phyloP scores from a whole-genome alignment of 2,888 invertebrate genomes.

The Coecobrya sp. region DNA sequence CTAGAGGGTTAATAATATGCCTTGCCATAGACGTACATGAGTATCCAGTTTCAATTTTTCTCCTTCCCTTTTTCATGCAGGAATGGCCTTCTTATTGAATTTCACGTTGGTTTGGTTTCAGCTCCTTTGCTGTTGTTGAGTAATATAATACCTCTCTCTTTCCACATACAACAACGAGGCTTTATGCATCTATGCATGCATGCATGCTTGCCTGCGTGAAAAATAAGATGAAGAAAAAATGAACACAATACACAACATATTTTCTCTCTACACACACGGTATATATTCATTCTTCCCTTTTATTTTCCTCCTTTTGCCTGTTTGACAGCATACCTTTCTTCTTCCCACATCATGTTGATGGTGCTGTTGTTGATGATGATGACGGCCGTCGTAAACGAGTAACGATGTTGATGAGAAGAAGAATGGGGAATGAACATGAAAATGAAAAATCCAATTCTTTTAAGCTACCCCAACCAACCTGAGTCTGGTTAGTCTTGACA shows the following conservation, averaged over 20 bases:
- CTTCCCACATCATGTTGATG: background rate
- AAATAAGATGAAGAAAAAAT: background rate
- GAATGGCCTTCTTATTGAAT: constrained; percentile 64
- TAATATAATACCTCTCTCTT: constrained; percentile 41
- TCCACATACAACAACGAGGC: background rate
- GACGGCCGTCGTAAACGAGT: constrained; percentile 22
- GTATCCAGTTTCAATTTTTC: constrained; percentile 67
- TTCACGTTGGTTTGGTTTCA: constrained; percentile 42
- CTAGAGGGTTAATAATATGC: background rate
- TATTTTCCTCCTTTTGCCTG: background rate
- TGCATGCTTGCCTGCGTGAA: constrained; percentile 39
- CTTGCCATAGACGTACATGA: constrained; percentile 7
- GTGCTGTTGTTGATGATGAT: background rate
- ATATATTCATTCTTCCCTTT: background rate
- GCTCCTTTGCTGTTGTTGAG: background rate
- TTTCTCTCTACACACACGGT: background rate
- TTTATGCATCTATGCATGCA: constrained; percentile 28
- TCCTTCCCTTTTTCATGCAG: constrained; percentile 38
- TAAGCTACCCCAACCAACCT: constrained; percentile 62
- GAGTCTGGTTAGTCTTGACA: constrained; percentile 60
- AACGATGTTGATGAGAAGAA: constrained; percentile 1
- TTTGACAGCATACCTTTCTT: constrained; percentile 65
- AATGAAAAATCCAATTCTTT: constrained; percentile 58
- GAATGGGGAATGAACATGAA: constrained; percentile 31
- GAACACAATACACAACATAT: constrained; percentile 5